phyloP scores from a whole-genome alignment of 2,797 vertebrate species.

The Pangasius larnaudii region DNA sequence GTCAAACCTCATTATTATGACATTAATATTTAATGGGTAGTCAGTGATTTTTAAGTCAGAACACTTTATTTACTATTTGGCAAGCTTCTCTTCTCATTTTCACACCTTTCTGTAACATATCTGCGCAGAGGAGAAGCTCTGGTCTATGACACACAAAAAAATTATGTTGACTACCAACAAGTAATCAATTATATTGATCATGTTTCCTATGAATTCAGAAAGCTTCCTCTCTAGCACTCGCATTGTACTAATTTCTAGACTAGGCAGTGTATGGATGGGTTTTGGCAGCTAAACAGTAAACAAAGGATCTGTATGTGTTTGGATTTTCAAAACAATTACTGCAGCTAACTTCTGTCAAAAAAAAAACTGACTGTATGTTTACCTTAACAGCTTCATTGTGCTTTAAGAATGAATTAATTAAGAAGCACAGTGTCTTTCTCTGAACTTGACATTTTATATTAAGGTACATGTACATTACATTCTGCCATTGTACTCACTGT shows the following conservation, averaged over 20 bases:
- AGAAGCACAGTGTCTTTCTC: constrained; percentile 54
- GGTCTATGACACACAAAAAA: neutral
- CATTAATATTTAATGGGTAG: neutral
- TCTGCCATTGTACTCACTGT: constrained; percentile 79
- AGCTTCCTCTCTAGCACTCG: neutral
- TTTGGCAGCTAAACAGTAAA: neutral
- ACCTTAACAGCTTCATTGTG: neutral
- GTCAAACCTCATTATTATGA: neutral
- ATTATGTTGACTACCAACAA: neutral
- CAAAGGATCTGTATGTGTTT: neutral
- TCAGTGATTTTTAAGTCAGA: neutral
- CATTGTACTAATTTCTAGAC: neutral
- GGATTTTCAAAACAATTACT: neutral
- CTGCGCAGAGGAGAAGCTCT: neutral
- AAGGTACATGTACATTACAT: constrained; percentile 77
- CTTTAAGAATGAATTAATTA: neutral
- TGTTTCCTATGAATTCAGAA: neutral
- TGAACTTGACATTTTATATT: constrained; percentile 78
- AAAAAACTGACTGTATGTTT: neutral
- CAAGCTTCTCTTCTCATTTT: neutral
- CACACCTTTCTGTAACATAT: neutral
- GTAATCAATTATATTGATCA: neutral
- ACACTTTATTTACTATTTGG: neutral
- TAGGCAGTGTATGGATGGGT: neutral
- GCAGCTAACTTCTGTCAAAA: neutral